Percentiles rank a stretch among this genome's conserved stretches.
These are phyloP conservation scores for Montipora foliosa DNA, from an alignment of 64 coral and sea anemone genomes.

Conservation along the genomic window DNA sequence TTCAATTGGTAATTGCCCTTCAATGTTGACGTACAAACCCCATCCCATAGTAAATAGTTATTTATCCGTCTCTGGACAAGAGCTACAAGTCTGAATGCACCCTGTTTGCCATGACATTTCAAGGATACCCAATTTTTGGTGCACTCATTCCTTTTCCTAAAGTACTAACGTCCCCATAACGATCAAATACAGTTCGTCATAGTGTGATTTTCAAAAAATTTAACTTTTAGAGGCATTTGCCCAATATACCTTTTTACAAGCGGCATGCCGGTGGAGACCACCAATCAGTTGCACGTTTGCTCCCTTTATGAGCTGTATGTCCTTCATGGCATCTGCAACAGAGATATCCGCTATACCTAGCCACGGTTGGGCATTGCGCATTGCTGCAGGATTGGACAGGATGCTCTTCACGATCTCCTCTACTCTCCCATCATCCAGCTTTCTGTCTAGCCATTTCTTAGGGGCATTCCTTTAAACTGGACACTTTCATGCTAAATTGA, in stretches of 20 bases:
- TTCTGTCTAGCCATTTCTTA: constrained; percentile 22
- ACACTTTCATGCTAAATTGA: neutral
- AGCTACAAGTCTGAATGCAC: too few species aligned
- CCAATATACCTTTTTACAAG: constrained; percentile 5
- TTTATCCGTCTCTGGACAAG: too few species aligned
- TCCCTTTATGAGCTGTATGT: constrained; percentile 22
- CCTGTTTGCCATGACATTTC: too few species aligned
- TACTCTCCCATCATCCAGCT: constrained; percentile 1
- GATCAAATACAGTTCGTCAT: neutral
- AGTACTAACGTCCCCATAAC: too few species aligned
- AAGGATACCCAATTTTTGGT: too few species aligned
- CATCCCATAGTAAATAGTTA: too few species aligned
- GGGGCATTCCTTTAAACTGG: neutral
- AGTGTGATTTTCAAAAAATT: too few species aligned
- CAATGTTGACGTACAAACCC: too few species aligned
- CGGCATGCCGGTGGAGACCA: constrained; percentile 5
- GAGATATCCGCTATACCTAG: constrained; percentile 5
- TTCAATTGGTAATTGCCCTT: too few species aligned
- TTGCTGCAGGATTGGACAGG: neutral
- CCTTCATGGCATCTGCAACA: neutral
- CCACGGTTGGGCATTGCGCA: constrained; percentile 25
- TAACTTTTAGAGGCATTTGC: too few species aligned
- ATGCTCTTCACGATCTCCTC: neutral
- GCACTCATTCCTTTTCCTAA: too few species aligned
- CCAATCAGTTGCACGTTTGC: neutral